Base-by-base conservation (phyloP, 2,797 vertebrate species). In the Tenualosa ilisha region DNA sequence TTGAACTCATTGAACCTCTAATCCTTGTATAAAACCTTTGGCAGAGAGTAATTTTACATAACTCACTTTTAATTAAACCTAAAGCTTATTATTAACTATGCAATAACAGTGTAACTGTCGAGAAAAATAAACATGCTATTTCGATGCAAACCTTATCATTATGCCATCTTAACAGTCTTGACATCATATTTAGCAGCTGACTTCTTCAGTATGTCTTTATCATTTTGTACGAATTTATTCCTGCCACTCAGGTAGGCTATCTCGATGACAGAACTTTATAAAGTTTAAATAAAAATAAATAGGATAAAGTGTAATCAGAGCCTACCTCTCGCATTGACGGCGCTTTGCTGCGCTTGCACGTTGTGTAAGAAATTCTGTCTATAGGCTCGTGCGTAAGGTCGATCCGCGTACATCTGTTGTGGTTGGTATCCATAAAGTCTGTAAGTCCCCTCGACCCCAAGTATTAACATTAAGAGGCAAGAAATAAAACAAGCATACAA, bases 401-500 rank as follows among this genome's bases (percentile, higher is more conserved):
- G 46, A 6, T 84, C 83, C 40, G 87, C 68, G 13, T 85, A 87
- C 15, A 87, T 82, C 84, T 90, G 93, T 46, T 88, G 72, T 79
- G 72, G 88, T 12, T 88, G 87, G 68, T 88, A 85, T 68, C 88
- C 90, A 40, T 90, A 87, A 85, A 90, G 93, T 7, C 91, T 88
- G 20, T 88, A 81, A 0, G 90, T 90, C 50, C 91, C 94, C 51
- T 91, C 89, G 46, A 86, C 84, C 11, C 88, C 92, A 59, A 89
- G 54, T 8, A 85, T 84, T 86, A 95, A 83, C 17, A 90, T 13
- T 85, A 84, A 83, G 12, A 90, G 11, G 82, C 87, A 82, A 84
- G 82, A 91, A 6, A 94, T 40, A 82, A 91, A 82, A 81, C 81
- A 83, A 87, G 90, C 85, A 37, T 83, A 24, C 8, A 91, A 81